A percentile compares a stretch with the other conserved stretches of the same genome.
phyloP scores from a whole-genome alignment of 1,140 invertebrate species.

The Agrypnia vestita region DNA sequence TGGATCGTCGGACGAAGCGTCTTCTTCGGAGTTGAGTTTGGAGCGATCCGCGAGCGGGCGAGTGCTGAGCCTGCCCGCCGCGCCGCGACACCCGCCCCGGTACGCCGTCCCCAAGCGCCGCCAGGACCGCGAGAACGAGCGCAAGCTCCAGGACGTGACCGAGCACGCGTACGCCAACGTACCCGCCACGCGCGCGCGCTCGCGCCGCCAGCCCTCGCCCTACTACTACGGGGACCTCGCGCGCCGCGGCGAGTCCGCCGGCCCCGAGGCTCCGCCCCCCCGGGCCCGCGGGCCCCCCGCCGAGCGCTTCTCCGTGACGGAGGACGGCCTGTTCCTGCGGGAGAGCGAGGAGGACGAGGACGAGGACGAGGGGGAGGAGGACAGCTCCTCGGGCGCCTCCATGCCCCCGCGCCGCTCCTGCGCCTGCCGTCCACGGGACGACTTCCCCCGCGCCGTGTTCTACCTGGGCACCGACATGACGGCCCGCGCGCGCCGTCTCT shows the following conservation, averaged over 20 bases:
- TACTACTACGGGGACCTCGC: slow-evolving; percentile 84
- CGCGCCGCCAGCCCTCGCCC: slow-evolving; percentile 82
- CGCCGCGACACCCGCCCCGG: slow-evolving; percentile 30
- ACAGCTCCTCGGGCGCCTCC: slow-evolving; percentile 70
- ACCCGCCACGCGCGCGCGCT: slow-evolving; percentile 65
- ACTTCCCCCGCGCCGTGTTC: slow-evolving; percentile 76
- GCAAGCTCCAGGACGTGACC: slow-evolving; percentile 57
- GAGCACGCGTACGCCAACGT: slow-evolving; percentile 65
- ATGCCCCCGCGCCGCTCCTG: slow-evolving; percentile 79
- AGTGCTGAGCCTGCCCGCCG: slow-evolving; percentile 46
- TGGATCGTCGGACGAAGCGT: slow-evolving; percentile 66
- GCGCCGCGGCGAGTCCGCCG: slow-evolving; percentile 76
- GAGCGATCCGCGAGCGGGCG: slow-evolving; percentile 57
- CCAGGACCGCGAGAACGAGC: slow-evolving; percentile 21
- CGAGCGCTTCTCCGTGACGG: slow-evolving; percentile 79
- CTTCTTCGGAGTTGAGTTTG: slow-evolving; percentile 65
- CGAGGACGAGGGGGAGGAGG: slow-evolving; percentile 66
- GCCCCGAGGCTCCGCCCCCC: slow-evolving; percentile 79
- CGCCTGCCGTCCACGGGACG: slow-evolving; percentile 78
- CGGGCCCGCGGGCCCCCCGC: slow-evolving; percentile 69
- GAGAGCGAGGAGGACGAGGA: slow-evolving; percentile 64
- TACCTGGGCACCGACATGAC: slow-evolving; percentile 77
- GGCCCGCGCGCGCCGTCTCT: slow-evolving; percentile 80
- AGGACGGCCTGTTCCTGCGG: slow-evolving; percentile 73
- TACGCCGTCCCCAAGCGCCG: slow-evolving; percentile 40